phyloP scores from a whole-genome alignment of 2,888 invertebrate species.

The Scaptomyza reducta region DNA sequence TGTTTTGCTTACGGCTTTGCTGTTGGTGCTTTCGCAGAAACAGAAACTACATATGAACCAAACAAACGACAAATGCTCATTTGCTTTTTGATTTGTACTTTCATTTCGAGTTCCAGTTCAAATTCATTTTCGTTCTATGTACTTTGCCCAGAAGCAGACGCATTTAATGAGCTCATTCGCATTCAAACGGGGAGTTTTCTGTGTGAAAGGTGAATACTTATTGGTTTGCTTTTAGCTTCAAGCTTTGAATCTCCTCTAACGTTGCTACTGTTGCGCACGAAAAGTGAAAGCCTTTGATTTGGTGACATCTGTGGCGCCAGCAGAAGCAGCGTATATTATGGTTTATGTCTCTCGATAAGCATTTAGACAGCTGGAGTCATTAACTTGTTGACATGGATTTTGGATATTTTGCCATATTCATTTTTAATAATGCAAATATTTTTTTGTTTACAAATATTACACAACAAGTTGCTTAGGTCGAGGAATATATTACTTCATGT shows the following conservation, averaged over 20 bases:
- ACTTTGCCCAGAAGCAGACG: slow-evolving; percentile 40
- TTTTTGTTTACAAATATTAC: slow-evolving; percentile 8
- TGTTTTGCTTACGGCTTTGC: slow-evolving; percentile 23
- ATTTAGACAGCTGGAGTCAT: slow-evolving; percentile 25
- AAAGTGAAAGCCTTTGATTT: slow-evolving; percentile 70
- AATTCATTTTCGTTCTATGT: slow-evolving; percentile 49
- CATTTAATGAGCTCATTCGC: slow-evolving; percentile 69
- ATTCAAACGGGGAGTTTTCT: slow-evolving; percentile 48
- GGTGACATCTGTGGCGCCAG: slow-evolving; percentile 60
- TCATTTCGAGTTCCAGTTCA: slow-evolving; percentile 57
- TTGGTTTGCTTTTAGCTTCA: slow-evolving; percentile 22
- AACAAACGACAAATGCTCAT: background rate
- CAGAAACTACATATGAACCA: background rate
- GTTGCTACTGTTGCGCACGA: slow-evolving; percentile 65
- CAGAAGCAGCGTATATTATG: slow-evolving; percentile 48
- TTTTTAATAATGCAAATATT: background rate
- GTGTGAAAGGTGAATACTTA: slow-evolving; percentile 71
- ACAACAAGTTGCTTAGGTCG: background rate
- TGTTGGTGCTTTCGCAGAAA: slow-evolving; percentile 22
- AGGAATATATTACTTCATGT: background rate
- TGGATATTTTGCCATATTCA: no score
- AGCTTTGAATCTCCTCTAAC: slow-evolving; percentile 5
- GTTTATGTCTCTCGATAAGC: slow-evolving; percentile 49
- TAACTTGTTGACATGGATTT: slow-evolving; percentile 11
- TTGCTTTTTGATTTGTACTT: slow-evolving; percentile 42